A percentile compares a stretch with the other conserved stretches of the same genome.
Evolutionary conservation across 2,797 vertebrate species (phyloP).

Genomic region (Danionella dracula): DNA sequence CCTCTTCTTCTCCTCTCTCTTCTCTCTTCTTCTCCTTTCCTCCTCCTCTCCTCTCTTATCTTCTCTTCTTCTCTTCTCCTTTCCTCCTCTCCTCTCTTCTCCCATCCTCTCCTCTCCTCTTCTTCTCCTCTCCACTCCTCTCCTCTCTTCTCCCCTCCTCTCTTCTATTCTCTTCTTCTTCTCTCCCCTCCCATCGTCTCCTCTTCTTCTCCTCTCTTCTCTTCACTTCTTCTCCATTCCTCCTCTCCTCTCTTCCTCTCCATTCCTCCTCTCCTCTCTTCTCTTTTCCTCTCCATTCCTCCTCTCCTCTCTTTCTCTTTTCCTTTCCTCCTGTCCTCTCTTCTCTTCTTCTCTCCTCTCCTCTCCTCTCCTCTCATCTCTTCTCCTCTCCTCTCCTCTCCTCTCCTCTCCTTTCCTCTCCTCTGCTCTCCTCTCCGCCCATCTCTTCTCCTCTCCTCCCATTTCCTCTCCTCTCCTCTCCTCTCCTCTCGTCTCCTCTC

Average conservation of each 20-base stretch:
- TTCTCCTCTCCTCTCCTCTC: background rate
- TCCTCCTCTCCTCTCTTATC: no score
- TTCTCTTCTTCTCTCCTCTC: background rate
- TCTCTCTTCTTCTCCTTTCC: background rate
- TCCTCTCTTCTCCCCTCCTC: background rate
- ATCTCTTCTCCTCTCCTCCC: no score
- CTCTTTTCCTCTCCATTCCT: no score
- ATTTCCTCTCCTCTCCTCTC: no score
- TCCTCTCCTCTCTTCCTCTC: background rate
- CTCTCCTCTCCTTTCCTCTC: background rate
- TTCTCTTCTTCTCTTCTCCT: no score
- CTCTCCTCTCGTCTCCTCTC: background rate
- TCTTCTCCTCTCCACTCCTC: background rate
- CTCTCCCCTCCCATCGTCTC: background rate
- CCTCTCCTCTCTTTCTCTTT: background rate
- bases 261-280: no score
- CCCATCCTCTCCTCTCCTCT: background rate
- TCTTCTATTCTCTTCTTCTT: background rate
- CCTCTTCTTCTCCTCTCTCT: no score
- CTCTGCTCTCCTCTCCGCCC: background rate
- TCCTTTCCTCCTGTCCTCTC: no score
- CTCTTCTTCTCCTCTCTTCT: background rate
- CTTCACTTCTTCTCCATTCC: no score
- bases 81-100: background rate
- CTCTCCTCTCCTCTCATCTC: background rate